Conservation (phyloP, 2,113 vertebrate genomes). For the Corythaixoides concolor region DNA sequence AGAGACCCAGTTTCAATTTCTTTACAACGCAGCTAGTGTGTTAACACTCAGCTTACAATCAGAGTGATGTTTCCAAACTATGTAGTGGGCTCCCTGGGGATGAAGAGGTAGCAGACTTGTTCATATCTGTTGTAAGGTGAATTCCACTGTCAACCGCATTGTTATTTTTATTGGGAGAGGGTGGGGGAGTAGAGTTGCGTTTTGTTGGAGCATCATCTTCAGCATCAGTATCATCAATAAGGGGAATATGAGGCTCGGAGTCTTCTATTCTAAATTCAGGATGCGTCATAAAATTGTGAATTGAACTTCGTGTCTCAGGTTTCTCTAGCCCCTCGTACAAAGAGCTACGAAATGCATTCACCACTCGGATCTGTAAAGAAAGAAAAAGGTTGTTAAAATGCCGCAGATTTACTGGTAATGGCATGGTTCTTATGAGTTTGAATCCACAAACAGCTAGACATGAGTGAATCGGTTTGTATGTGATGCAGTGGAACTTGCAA, state of each 20-base stretch:
- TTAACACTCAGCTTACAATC: conserved; percentile 88
- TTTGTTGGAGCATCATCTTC: conserved; percentile 98
- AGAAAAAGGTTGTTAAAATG: conserved; percentile 32
- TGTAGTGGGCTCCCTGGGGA: conserved; percentile 96
- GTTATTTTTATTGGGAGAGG: conserved; percentile 99
- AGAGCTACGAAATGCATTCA: conserved; percentile 99
- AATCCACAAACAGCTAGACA: conserved; percentile 83
- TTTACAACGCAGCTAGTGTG: conserved; percentile 84
- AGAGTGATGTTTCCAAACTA: conserved; percentile 99
- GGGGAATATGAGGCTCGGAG: conserved; percentile 98
- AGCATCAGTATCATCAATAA: conserved; percentile 97
- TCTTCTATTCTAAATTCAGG: conserved; percentile 99
- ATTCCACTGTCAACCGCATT: conserved; percentile 95
- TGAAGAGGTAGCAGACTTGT: conserved; percentile 91
- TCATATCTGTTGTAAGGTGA: conserved; percentile 92
- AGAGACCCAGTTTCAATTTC: conserved; percentile 85
- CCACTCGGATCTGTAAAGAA: conserved; percentile 95
- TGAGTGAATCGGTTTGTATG: conserved; percentile 82
- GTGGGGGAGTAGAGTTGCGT: conserved; percentile 88
- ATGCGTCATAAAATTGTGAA: conserved; percentile 99
- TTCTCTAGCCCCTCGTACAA: conserved; percentile 98
- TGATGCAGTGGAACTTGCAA: conserved; percentile 83
- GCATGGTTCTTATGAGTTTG: conserved; percentile 79
- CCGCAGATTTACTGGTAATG: neutral
- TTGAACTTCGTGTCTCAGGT: conserved; percentile 94